A percentile compares a stretch with the other conserved stretches of the same genome.
Conservation (phyloP, 2,888 invertebrate species). For the Tyria jacobaeae region DNA sequence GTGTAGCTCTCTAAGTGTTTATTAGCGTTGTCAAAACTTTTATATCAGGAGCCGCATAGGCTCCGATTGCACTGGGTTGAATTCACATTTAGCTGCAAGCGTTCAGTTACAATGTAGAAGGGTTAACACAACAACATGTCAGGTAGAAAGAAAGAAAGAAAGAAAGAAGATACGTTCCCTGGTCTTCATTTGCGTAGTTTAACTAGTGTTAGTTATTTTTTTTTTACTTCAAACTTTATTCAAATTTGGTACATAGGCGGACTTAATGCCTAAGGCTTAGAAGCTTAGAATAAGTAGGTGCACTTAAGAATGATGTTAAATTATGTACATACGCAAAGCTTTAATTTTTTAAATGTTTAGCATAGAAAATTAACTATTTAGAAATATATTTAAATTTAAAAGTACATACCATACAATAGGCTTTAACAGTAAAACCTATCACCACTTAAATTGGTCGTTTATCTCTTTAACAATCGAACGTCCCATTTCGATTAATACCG, state of each 20-base stretch:
- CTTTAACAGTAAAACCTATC: slow-evolving; percentile 67
- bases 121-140: neutral
- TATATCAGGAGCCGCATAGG: neutral
- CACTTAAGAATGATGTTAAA: no score
- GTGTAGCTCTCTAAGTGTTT: neutral
- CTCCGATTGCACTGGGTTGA: neutral
- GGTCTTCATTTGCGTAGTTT: no score
- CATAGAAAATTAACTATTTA: no score
- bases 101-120: neutral
- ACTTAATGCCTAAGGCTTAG: neutral
- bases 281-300: no score
- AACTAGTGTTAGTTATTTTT: no score
- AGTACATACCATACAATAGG: slow-evolving; percentile 55
- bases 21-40: neutral
- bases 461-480: slow-evolving; percentile 50
- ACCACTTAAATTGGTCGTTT: slow-evolving; percentile 58
- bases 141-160: no score
- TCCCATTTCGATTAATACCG: slow-evolving; percentile 54
- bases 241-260: no score
- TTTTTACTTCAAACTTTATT: no score
- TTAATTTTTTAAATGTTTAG: no score
- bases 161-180: no score
- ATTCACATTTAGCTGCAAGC: neutral
- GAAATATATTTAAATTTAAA: no score
- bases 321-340: no score